These are phyloP conservation scores for Epizoanthus fatuus DNA, from an alignment of 92 coral and sea anemone genomes.

Conservation along the genomic window DNA sequence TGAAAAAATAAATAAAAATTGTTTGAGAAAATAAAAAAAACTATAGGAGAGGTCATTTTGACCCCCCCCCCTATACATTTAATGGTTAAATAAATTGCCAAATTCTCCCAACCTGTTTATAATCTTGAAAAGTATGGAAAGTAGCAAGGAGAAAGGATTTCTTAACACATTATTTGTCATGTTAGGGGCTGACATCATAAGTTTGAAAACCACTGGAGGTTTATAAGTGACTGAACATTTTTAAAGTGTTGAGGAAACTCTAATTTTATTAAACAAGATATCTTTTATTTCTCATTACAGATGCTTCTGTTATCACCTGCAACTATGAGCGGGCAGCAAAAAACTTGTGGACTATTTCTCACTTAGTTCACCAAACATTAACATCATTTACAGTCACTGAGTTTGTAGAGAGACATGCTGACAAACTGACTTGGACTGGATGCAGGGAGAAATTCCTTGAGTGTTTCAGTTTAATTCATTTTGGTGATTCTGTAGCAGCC, in stretches of 20 bases:
- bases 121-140: too few species aligned
- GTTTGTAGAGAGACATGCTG: slow-evolving; percentile 66
- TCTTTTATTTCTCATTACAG: background rate
- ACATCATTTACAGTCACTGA: slow-evolving; percentile 52
- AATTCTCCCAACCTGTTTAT: too few species aligned
- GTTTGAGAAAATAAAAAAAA: too few species aligned
- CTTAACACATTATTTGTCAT: too few species aligned
- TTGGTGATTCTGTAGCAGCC: slow-evolving; percentile 47
- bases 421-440: slow-evolving; percentile 81
- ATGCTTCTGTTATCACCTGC: slow-evolving; percentile 20
- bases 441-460: slow-evolving; percentile 56
- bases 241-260: background rate
- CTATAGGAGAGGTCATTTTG: too few species aligned
- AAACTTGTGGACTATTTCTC: slow-evolving; percentile 63
- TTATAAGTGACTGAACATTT: background rate
- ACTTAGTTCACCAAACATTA: slow-evolving; percentile 51
- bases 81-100: too few species aligned
- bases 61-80: too few species aligned
- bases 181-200: too few species aligned
- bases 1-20: too few species aligned
- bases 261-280: background rate
- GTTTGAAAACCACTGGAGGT: too few species aligned
- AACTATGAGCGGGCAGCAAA: slow-evolving; percentile 58
- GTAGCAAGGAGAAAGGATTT: too few species aligned
- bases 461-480: slow-evolving; percentile 69